These are phyloP conservation scores for Tenthredo notha DNA, from an alignment of 2,888 invertebrate genomes.

Conservation along the genomic window DNA sequence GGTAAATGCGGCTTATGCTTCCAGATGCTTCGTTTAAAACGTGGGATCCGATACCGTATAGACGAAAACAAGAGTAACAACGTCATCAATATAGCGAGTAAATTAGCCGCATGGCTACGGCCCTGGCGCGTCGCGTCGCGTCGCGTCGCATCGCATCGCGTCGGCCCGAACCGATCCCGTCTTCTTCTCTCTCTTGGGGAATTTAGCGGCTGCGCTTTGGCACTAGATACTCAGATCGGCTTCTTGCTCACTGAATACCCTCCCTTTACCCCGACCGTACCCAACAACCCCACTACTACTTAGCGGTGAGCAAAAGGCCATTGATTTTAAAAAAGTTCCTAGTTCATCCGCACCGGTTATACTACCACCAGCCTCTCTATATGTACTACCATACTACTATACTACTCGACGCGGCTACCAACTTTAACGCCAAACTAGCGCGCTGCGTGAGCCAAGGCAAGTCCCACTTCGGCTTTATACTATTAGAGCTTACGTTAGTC, in stretches of 20 bases:
- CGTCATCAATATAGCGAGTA: not conserved
- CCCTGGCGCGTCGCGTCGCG: not conserved
- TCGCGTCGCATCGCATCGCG: too few species aligned
- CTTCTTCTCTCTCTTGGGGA: slow-evolving; percentile 18
- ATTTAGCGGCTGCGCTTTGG: slow-evolving; percentile 42
- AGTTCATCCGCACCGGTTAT: slow-evolving; percentile 16
- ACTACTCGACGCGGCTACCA: not conserved
- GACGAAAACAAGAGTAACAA: slow-evolving; percentile 17
- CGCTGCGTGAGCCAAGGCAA: not conserved
- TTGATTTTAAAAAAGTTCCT: slow-evolving; percentile 14
- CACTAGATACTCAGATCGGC: not conserved
- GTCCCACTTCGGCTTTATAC: not conserved
- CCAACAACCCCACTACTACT: not conserved
- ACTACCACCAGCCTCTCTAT: not conserved
- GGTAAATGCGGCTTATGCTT: not conserved
- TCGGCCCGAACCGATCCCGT: too few species aligned
- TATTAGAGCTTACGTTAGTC: slow-evolving; percentile 24
- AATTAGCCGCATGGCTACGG: not conserved
- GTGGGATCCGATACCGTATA: not conserved
- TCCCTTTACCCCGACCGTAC: not conserved
- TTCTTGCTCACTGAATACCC: not conserved
- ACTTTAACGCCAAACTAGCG: not conserved
- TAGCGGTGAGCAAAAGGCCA: slow-evolving; percentile 32
- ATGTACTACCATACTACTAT: not conserved
- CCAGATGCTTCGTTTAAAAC: not conserved